Evolutionary conservation across 2,113 vertebrate genomes (phyloP).

Genomic region (Eulemur rufifrons): DNA sequence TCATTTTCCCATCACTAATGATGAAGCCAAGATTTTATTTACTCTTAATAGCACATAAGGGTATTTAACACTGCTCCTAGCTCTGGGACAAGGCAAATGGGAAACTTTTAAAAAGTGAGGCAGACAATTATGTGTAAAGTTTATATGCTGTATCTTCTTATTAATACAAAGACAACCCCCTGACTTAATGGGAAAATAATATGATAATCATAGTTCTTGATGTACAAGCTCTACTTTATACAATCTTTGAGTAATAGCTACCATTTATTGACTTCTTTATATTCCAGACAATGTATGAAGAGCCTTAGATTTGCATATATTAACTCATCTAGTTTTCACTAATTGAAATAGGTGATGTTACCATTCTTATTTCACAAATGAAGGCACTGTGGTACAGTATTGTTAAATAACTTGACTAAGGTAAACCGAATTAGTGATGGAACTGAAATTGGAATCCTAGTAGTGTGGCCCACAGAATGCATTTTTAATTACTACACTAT

Average conservation of each 20-base stretch:
- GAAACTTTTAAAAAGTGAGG: background rate
- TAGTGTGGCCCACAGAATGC: background rate
- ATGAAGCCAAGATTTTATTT: background rate
- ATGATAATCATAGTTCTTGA: background rate
- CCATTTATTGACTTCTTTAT: background rate
- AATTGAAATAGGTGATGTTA: background rate
- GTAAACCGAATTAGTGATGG: background rate
- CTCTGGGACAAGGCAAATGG: background rate
- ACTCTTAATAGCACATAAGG: background rate
- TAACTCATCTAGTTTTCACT: background rate
- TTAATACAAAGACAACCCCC: background rate
- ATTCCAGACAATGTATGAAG: background rate
- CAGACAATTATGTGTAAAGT: background rate
- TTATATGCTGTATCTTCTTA: background rate
- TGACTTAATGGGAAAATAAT: background rate
- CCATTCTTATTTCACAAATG: background rate
- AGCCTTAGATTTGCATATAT: background rate
- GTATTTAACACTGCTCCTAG: background rate
- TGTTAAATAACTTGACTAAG: background rate
- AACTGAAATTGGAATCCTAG: background rate
- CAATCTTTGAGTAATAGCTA: background rate
- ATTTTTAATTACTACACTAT: background rate
- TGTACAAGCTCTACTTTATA: background rate
- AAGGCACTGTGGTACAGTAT: background rate
- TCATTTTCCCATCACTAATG: background rate